These are phyloP conservation scores for Chlorospingus flavigularis DNA, from an alignment of 2,797 vertebrate genomes.

Conservation along the genomic window DNA sequence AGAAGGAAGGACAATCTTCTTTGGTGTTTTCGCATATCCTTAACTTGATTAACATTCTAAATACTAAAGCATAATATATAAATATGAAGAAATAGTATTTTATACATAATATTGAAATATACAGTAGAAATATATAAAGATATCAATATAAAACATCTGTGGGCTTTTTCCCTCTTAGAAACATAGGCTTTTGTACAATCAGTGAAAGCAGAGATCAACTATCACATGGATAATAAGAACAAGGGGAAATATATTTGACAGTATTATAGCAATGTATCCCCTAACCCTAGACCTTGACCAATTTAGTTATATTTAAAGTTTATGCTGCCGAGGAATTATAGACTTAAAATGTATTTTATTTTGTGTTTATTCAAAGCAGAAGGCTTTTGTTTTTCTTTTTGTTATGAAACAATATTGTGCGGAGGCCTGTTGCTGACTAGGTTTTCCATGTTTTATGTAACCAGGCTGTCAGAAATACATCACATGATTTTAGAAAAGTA, in stretches of 20 bases:
- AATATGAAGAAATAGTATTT: neutral
- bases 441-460: neutral
- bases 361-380: neutral
- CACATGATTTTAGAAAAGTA: neutral
- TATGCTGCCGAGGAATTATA: neutral
- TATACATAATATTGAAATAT: neutral
- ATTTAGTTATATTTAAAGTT: neutral
- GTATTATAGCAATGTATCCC: neutral
- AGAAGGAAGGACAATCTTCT: neutral
- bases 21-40: neutral
- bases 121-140: neutral
- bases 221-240: neutral
- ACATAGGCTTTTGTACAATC: neutral
- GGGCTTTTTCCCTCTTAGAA: neutral
- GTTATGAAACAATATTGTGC: neutral
- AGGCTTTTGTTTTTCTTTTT: neutral
- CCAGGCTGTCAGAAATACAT: neutral
- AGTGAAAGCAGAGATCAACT: neutral
- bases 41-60: neutral
- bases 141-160: neutral
- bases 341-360: neutral
- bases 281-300: neutral
- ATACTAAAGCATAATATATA: neutral
- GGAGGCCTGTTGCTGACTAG: neutral
- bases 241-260: neutral